These are phyloP conservation scores for Enhydra lutris DNA, from an alignment of 2,113 vertebrate genomes.

Conservation along the genomic window DNA sequence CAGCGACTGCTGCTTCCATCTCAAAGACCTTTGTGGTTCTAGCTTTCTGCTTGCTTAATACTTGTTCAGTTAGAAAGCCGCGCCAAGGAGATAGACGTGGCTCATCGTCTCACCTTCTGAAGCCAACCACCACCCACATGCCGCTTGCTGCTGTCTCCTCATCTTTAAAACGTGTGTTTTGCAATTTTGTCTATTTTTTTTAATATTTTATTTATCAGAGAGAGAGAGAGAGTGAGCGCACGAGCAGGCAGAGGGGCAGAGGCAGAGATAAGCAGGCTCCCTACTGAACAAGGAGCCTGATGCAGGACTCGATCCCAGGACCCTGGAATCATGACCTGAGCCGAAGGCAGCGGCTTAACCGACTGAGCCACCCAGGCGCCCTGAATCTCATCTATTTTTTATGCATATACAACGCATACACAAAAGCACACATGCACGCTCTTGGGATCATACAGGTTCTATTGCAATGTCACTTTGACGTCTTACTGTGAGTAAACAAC, in stretches of 20 bases:
- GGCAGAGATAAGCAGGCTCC: no score
- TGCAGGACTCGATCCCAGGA: no score
- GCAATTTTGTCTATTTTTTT: not conserved
- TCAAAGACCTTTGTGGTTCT: fast-evolving
- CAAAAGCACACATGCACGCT: fast-evolving
- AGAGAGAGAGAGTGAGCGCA: no score
- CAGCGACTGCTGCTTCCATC: fast-evolving
- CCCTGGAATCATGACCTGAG: no score
- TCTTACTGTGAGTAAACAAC: not conserved
- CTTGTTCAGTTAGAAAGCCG: not conserved
- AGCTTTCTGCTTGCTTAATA: not conserved
- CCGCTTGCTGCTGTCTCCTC: not conserved
- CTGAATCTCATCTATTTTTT: not conserved
- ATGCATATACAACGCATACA: not conserved
- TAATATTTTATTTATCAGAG: no score
- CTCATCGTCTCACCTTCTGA: not conserved
- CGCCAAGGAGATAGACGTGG: not conserved
- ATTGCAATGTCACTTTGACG: fast-evolving
- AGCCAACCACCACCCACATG: not conserved
- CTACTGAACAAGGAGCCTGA: no score
- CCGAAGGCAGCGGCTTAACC: no score
- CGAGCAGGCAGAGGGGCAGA: no score
- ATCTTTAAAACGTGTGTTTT: not conserved
- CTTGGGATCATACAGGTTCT: not conserved
- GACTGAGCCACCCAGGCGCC: no score